Evolutionary conservation across 1,140 invertebrate genomes (phyloP).

Genomic region (fruit fly (Drosophila melanogaster)): Release_6_plus_ISO1_MT NT_033777.3:26992001-26992500

Average conservation of each 20-base stretch:
- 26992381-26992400: constrained; percentile 62
- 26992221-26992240: constrained; percentile 34
- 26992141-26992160: constrained; percentile 18
- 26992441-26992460: constrained; percentile 10
- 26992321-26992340: constrained; percentile 21
- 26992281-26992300: constrained; percentile 73
- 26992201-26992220: constrained; percentile 42
- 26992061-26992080: neutral
- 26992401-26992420: constrained; percentile 63
- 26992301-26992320: constrained; percentile 38
- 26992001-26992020: constrained; percentile 1
- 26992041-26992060: neutral
- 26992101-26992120: neutral
- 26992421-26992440: constrained; percentile 56
- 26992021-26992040: constrained; percentile 6
- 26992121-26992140: too few species aligned
- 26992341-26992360: constrained; percentile 62
- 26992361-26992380: constrained; percentile 80
- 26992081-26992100: neutral
- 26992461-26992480: constrained; percentile 40
- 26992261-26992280: constrained; percentile 65
- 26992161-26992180: constrained; percentile 17
- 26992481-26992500: constrained; percentile 58
- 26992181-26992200: constrained; percentile 6
- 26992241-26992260: constrained; percentile 70